Conservation (phyloP, 2,113 vertebrate species). For the Brachirus orientalis region DNA sequence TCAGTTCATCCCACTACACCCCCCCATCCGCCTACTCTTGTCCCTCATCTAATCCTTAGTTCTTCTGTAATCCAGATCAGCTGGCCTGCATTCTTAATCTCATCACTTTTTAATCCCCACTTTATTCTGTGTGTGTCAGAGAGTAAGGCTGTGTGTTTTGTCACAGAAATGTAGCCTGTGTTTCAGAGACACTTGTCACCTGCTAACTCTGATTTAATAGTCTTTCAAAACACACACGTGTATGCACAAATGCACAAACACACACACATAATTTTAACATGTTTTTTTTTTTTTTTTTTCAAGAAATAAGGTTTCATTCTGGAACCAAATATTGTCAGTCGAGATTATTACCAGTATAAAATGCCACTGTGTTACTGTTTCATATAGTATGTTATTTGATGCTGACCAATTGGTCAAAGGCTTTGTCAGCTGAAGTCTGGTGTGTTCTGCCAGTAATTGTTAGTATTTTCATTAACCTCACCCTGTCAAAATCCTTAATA, state of each 20-base stretch:
- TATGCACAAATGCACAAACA: neutral
- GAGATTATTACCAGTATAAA: neutral
- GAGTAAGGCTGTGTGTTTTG: conserved; percentile 40
- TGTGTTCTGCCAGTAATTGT: neutral
- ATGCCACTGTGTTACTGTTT: neutral
- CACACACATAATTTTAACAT: neutral
- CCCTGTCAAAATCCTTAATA: neutral
- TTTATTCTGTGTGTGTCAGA: conserved; percentile 46
- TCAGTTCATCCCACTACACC: conserved; percentile 51
- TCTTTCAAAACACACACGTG: conserved; percentile 18
- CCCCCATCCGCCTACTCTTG: conserved; percentile 52
- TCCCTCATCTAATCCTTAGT: conserved; percentile 72
- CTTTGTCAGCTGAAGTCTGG: neutral
- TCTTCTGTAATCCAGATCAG: conserved; percentile 80
- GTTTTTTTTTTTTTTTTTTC: no score
- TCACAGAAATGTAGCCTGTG: conserved; percentile 36
- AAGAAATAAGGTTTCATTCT: no score
- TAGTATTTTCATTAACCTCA: conserved; percentile 6
- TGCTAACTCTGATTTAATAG: no score
- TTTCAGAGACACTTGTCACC: no score
- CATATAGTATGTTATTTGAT: neutral
- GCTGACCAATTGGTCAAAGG: neutral
- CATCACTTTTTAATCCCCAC: conserved; percentile 74
- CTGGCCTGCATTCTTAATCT: conserved; percentile 78
- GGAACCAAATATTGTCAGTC: neutral